Conservation (phyloP, 92 coral and sea anemone genomes). For the Isaurus tuberculatus region DNA sequence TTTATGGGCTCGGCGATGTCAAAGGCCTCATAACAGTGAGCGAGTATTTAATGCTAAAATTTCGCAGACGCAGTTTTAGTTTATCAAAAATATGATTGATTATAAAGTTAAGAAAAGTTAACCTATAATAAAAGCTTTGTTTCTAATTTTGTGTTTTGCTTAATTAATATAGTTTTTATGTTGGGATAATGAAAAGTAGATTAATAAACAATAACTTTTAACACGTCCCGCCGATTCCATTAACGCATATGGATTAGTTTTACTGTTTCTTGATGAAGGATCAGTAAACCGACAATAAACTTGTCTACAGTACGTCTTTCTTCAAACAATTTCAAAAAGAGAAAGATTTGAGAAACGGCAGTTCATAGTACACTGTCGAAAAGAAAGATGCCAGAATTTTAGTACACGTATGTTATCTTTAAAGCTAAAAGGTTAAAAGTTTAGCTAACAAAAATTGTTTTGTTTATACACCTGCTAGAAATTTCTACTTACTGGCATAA, state of each 20-base stretch:
- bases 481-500: background rate
- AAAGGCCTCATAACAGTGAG: background rate
- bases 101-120: background rate
- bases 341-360: background rate
- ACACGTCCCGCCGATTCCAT: constrained; percentile 43
- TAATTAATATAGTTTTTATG: background rate
- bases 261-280: constrained; percentile 22
- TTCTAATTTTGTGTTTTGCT: background rate
- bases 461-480: constrained; percentile 21
- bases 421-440: constrained; percentile 14
- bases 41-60: background rate
- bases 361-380: background rate
- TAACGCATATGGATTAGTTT: constrained; percentile 28
- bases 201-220: background rate
- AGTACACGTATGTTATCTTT: constrained; percentile 1
- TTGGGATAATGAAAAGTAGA: background rate
- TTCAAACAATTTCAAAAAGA: background rate
- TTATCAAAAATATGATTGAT: background rate
- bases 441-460: constrained; percentile 1
- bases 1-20: constrained; percentile 26
- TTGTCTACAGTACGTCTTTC: background rate
- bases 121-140: background rate
- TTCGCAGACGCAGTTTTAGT: background rate
- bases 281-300: constrained; percentile 16
- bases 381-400: background rate